A percentile compares a stretch with the other conserved stretches of the same genome.
Conservation (phyloP, 2,888 invertebrate genomes). For the Brassicogethes aeneus region DNA sequence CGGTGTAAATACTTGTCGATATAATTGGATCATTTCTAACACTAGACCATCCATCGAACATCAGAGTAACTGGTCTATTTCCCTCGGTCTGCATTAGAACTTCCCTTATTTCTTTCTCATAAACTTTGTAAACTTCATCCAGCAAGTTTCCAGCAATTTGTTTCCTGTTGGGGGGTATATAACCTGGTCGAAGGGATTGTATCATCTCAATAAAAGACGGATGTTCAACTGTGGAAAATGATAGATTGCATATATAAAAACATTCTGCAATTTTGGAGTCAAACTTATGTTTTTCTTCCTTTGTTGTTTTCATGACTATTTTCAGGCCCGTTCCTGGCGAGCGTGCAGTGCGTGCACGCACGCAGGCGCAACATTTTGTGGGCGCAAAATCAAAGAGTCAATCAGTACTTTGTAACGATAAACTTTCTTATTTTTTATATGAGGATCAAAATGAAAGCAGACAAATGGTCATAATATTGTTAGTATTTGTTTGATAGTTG, state of each 20-base stretch:
- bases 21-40: constrained; percentile 5
- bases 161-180: constrained; percentile 2
- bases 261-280: constrained; percentile 2
- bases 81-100: not conserved
- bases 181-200: constrained; percentile 2
- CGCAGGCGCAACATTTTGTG: no score
- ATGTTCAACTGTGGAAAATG: not conserved
- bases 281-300: not conserved
- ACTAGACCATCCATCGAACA: constrained; percentile 4
- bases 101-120: not conserved
- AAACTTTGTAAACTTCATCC: constrained; percentile 2
- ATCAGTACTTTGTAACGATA: no score
- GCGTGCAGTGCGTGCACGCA: no score
- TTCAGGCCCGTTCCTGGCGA: no score
- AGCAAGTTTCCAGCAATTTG: not conserved
- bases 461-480: no score
- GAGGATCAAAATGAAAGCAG: no score
- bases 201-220: constrained; percentile 1
- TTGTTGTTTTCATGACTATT: constrained; percentile 5
- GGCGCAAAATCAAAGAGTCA: no score
- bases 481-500: no score
- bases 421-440: no score
- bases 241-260: constrained; percentile 3
- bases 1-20: no score
- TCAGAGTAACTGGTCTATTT: constrained; percentile 1